phyloP scores from a whole-genome alignment of 1,140 invertebrate species.

The Halotydeus destructor region DNA sequence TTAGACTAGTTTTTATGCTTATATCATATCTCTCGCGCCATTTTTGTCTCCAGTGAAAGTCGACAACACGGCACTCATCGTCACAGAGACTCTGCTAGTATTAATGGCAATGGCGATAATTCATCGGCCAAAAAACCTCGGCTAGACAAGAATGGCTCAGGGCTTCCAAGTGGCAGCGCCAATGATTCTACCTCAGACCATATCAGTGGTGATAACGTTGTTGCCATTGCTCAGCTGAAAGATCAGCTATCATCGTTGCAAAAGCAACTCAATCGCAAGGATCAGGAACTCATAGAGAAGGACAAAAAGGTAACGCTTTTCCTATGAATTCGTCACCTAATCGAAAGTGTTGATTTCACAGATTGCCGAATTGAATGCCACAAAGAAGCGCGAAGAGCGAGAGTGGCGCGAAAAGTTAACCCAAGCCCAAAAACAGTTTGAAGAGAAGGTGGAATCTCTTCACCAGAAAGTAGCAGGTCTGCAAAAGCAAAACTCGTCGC shows the following conservation, averaged over 20 bases:
- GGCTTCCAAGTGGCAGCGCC: constrained; percentile 4
- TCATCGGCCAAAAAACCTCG: constrained; percentile 2
- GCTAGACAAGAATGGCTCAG: constrained; percentile 6
- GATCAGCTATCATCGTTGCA: constrained; percentile 82
- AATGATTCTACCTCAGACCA: constrained; percentile 34
- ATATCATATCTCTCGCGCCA: not conserved
- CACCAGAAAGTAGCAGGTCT: constrained; percentile 23
- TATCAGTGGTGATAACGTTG: constrained; percentile 74
- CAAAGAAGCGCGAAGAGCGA: constrained; percentile 63
- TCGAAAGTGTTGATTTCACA: constrained; percentile 24
- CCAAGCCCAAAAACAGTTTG: constrained; percentile 50
- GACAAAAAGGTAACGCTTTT: constrained; percentile 53
- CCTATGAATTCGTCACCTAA: not conserved
- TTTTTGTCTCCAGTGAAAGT: not conserved
- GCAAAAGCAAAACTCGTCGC: constrained; percentile 45
- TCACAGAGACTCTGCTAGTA: not conserved
- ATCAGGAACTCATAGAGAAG: constrained; percentile 61
- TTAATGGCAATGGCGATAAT: not conserved
- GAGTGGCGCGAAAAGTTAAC: constrained; percentile 66
- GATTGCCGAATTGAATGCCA: constrained; percentile 81
- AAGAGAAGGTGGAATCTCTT: constrained; percentile 44
- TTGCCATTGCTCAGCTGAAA: constrained; percentile 75
- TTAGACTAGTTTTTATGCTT: constrained; percentile 3
- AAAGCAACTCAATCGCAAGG: constrained; percentile 63
- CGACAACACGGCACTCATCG: constrained; percentile 6